Evolutionary conservation across 2,113 vertebrate genomes (phyloP).

Genomic region (Ammospiza caudacuta): DNA sequence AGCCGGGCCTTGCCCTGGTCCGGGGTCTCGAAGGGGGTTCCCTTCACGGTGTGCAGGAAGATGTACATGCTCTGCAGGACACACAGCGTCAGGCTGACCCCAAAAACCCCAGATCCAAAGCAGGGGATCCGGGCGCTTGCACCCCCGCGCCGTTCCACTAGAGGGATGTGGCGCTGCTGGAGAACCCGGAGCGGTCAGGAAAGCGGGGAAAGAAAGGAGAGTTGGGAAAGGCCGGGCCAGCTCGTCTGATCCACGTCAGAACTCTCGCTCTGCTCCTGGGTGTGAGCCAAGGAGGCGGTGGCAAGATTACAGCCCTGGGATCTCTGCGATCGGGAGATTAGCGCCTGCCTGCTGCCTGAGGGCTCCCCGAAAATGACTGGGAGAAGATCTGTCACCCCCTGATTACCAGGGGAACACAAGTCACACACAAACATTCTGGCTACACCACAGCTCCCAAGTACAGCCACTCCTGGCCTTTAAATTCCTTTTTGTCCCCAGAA

Average conservation of each 20-base stretch:
- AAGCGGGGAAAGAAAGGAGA: not conserved
- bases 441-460: not conserved
- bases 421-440: not conserved
- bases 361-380: not conserved
- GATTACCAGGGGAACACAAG: not conserved
- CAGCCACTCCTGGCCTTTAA: not conserved
- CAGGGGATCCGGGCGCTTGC: rapidly evolving
- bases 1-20: constrained; percentile 95
- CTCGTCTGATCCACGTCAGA: not conserved
- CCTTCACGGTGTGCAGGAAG: constrained; percentile 94
- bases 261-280: not conserved
- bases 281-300: not conserved
- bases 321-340: constrained; percentile 8
- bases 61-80: constrained; percentile 92
- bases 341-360: not conserved
- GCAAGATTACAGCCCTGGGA: not conserved
- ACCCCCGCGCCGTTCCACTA: not conserved
- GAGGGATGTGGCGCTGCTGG: not conserved
- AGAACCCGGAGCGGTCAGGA: rapidly evolving
- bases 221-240: not conserved
- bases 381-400: not conserved
- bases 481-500: not conserved
- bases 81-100: not conserved
- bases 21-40: constrained; percentile 94
- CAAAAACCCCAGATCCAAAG: not conserved